Percentiles rank a stretch among this genome's conserved stretches.
Evolutionary conservation across 2,113 vertebrate genomes (phyloP).

Genomic region (Octodon degus): DNA sequence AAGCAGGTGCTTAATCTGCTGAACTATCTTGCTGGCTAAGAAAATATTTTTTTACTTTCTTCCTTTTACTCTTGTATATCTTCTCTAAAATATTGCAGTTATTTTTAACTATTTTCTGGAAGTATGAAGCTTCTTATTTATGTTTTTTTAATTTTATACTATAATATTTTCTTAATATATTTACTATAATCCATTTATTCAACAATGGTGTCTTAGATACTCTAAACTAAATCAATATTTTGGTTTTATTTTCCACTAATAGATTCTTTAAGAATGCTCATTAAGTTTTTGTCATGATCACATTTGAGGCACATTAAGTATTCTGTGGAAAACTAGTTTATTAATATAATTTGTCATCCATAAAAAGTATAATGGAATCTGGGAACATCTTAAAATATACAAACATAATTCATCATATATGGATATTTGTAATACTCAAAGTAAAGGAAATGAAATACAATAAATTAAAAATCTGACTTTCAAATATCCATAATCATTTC

Average conservation of each 20-base stretch:
- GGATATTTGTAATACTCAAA: neutral
- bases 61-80: neutral
- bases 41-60: neutral
- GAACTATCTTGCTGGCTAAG: neutral
- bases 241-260: neutral
- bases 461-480: neutral
- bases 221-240: neutral
- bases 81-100: neutral
- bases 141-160: neutral
- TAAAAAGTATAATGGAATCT: neutral
- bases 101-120: neutral
- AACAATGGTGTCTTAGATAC: neutral
- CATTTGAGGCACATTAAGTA: too few species aligned
- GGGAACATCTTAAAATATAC: neutral
- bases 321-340: neutral
- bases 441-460: neutral
- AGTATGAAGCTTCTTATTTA: neutral
- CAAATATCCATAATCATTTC: slow-evolving; percentile 1
- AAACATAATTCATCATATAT: neutral
- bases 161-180: neutral
- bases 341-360: neutral
- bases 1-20: too few species aligned
- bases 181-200: neutral
- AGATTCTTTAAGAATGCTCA: neutral
- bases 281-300: neutral